These are phyloP conservation scores for Cephalotes varians DNA, from an alignment of 2,888 invertebrate species.

Conservation along the genomic window DNA sequence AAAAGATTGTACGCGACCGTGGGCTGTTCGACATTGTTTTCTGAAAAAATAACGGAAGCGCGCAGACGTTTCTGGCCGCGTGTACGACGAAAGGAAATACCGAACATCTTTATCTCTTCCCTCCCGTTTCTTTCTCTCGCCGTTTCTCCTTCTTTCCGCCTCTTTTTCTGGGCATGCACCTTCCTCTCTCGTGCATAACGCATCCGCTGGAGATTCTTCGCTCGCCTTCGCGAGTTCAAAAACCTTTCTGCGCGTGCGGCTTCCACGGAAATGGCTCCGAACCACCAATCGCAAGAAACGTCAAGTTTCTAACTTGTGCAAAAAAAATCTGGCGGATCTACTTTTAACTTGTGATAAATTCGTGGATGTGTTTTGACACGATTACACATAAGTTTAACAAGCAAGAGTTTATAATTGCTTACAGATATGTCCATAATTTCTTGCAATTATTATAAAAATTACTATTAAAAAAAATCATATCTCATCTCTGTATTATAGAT, in stretches of 20 bases:
- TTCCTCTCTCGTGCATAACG: constrained; percentile 65
- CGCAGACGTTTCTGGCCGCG: constrained; percentile 50
- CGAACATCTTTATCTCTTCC: constrained; percentile 67
- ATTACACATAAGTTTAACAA: background rate
- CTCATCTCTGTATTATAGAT: background rate
- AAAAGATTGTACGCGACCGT: constrained; percentile 36
- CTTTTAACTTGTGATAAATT: constrained; percentile 7
- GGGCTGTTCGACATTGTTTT: constrained; percentile 61
- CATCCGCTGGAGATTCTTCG: constrained; percentile 68
- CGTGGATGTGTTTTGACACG: background rate
- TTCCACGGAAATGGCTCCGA: constrained; percentile 62
- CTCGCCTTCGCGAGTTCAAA: constrained; percentile 71
- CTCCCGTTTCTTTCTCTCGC: constrained; percentile 22
- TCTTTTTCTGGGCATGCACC: constrained; percentile 52
- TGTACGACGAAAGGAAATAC: constrained; percentile 57
- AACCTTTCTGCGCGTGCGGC: constrained; percentile 73
- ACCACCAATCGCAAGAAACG: constrained; percentile 57
- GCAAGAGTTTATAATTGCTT: background rate
- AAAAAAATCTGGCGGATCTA: constrained; percentile 21
- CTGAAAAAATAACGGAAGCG: constrained; percentile 70
- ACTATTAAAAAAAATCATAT: background rate
- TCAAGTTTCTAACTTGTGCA: constrained; percentile 28
- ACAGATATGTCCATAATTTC: background rate
- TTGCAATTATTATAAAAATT: background rate
- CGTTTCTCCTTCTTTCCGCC: constrained; percentile 31